Percentiles rank a stretch among this genome's conserved stretches.
These are phyloP conservation scores for Ctenosaura bakeri DNA, from an alignment of 2,797 vertebrate species.

Conservation along the genomic window DNA sequence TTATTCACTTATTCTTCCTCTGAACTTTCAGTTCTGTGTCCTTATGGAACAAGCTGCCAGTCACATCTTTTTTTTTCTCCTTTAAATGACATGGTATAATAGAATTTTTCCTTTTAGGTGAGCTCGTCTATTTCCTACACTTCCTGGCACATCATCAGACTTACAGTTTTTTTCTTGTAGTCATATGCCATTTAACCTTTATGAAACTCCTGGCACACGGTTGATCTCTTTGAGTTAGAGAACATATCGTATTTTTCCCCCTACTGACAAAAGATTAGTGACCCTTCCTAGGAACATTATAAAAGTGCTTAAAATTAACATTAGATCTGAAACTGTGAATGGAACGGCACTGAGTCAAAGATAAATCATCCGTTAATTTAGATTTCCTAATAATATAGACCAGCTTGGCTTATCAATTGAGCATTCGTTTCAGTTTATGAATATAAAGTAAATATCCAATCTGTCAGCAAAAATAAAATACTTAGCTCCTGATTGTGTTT, in stretches of 20 bases:
- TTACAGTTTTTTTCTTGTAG: slow-evolving; percentile 54
- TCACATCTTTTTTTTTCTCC: slow-evolving; percentile 60
- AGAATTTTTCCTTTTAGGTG: slow-evolving; percentile 56
- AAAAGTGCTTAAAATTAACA: slow-evolving; percentile 37
- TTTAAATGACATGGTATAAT: slow-evolving; percentile 57
- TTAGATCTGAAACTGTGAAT: slow-evolving; percentile 14
- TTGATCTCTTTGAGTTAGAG: slow-evolving; percentile 55
- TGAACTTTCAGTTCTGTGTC: slow-evolving; percentile 63
- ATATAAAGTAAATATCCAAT: slow-evolving; percentile 46
- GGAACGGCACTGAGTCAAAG: not conserved
- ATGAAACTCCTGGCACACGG: slow-evolving; percentile 31
- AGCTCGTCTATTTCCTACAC: slow-evolving; percentile 56
- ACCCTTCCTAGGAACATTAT: slow-evolving; percentile 6
- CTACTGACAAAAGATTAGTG: slow-evolving; percentile 29
- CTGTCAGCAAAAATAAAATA: slow-evolving; percentile 53
- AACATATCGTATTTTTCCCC: slow-evolving; percentile 49
- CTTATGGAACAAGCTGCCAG: slow-evolving; percentile 64
- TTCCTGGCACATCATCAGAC: slow-evolving; percentile 45
- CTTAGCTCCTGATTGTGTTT: slow-evolving; percentile 25
- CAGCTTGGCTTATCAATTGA: slow-evolving; percentile 19
- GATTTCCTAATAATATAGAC: slow-evolving; percentile 37
- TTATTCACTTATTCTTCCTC: slow-evolving; percentile 66
- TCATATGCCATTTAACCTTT: slow-evolving; percentile 56
- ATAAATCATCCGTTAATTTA: slow-evolving; percentile 36
- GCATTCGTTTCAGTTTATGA: slow-evolving; percentile 39